These are phyloP conservation scores for Bufotes viridis DNA, from an alignment of 2,797 vertebrate species.

Conservation along the genomic window DNA sequence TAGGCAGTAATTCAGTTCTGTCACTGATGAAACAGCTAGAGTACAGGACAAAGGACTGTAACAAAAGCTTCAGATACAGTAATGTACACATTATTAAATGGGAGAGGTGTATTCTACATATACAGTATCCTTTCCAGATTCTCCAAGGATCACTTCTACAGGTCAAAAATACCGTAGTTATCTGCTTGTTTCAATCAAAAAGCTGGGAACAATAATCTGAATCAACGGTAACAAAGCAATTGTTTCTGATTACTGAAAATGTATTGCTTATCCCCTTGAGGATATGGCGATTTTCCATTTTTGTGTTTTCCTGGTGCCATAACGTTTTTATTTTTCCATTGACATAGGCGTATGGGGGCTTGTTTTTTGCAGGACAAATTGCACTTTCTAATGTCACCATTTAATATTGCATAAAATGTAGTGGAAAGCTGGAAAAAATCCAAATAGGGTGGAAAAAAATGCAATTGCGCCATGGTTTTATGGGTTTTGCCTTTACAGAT, in stretches of 20 bases:
- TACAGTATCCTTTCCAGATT: background rate
- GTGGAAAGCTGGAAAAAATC: too few species aligned
- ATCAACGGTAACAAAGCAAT: background rate
- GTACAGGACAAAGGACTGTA: background rate
- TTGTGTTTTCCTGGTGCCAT: too few species aligned
- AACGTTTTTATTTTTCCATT: too few species aligned
- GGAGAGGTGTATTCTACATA: background rate
- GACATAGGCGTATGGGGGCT: too few species aligned
- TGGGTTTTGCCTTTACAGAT: too few species aligned
- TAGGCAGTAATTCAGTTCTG: background rate
- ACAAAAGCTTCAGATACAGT: background rate
- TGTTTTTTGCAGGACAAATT: too few species aligned
- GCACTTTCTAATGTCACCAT: too few species aligned
- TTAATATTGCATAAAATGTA: too few species aligned
- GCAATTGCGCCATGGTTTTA: too few species aligned
- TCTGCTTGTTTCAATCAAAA: background rate
- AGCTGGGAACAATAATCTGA: background rate
- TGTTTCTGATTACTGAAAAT: background rate
- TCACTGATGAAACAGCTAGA: background rate
- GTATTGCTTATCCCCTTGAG: too few species aligned
- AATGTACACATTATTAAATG: background rate
- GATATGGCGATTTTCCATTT: too few species aligned
- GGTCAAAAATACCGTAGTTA: background rate
- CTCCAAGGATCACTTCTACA: background rate
- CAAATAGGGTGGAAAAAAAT: too few species aligned